Evolutionary conservation across 2,888 invertebrate genomes (phyloP).

Genomic region (Tinea pellionella): DNA sequence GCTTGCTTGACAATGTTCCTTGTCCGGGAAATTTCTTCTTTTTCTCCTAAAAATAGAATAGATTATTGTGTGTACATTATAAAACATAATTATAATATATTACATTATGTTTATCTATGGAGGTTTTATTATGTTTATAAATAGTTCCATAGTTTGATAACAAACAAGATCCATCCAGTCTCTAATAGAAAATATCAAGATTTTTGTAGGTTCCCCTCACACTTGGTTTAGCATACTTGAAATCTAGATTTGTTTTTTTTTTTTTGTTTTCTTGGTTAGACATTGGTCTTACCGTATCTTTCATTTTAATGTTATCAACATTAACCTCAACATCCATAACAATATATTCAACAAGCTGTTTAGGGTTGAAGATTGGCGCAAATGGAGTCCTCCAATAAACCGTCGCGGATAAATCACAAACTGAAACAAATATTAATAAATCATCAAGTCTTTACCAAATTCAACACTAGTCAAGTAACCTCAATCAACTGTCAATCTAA

Average conservation of each 20-base stretch:
- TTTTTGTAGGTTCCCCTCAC: too few species aligned
- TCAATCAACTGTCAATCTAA: too few species aligned
- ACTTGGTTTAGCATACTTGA: too few species aligned
- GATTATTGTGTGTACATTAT: background rate
- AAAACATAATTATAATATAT: background rate
- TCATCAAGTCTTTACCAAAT: too few species aligned
- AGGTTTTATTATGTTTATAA: too few species aligned
- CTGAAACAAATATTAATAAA: conserved; percentile 58
- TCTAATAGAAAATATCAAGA: too few species aligned
- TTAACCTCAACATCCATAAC: conserved; percentile 91
- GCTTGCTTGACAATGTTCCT: conserved; percentile 87
- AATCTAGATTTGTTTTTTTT: too few species aligned
- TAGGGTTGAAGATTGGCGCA: conserved; percentile 87
- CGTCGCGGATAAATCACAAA: conserved; percentile 84
- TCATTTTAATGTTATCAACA: background rate
- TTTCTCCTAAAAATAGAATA: conserved; percentile 60
- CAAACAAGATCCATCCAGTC: too few species aligned
- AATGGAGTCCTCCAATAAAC: conserved; percentile 91
- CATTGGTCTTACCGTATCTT: background rate
- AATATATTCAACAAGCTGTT: conserved; percentile 90
- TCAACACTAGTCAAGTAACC: too few species aligned
- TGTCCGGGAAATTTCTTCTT: conserved; percentile 87
- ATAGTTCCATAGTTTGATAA: too few species aligned
- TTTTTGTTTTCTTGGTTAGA: too few species aligned
- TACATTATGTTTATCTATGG: too few species aligned